Base-by-base conservation (phyloP, 2,797 vertebrate genomes). In the Cirrhinus mrigala region DNA sequence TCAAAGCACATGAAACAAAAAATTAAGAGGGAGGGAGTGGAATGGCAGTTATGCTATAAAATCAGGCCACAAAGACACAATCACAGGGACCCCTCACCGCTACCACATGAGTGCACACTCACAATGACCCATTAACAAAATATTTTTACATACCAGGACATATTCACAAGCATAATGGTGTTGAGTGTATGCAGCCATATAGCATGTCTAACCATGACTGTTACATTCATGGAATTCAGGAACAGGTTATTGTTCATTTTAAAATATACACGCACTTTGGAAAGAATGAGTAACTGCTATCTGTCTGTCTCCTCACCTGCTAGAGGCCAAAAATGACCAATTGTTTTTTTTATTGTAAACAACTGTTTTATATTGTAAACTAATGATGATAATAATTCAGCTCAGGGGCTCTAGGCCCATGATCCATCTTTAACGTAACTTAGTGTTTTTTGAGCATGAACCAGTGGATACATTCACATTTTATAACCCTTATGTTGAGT, bases 61-160 rank as follows among this genome's bases (percentile, higher is more conserved):
- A 76, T 56, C n/a, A 58, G 29, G 74, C 11, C 29, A 76, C 6
- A 48, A 48, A 76, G 1, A 76, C 50, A 40, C 29, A 56, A 37
- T 76, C 74, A 37, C 27, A 76, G 20, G 20, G 74, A 76, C 74
- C 74, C 29, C 74, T 76, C 52, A n/a, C 52, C 52, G 18, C 11
- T 22, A 37, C 22, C 52, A 58, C 52, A 56, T 56, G 73, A 76
- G 29, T 76, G 73, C 73, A 56, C 52, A 56, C 29, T 76, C 11
- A 56, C 74, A 76, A 76, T 76, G 12, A 76, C 20, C 74, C 74
- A 15, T 33, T 56, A 56, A 58, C 52, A 76, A 37, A 56, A 22
- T 6, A 56, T 56, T 12, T 37, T 37, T 37, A 37, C 29, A 76
- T n/a, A 40, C 20, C 29, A 76, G 74, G 33, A 37, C 50, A 54